Conservation (phyloP, 2,113 vertebrate species). For the Rynchops niger region DNA sequence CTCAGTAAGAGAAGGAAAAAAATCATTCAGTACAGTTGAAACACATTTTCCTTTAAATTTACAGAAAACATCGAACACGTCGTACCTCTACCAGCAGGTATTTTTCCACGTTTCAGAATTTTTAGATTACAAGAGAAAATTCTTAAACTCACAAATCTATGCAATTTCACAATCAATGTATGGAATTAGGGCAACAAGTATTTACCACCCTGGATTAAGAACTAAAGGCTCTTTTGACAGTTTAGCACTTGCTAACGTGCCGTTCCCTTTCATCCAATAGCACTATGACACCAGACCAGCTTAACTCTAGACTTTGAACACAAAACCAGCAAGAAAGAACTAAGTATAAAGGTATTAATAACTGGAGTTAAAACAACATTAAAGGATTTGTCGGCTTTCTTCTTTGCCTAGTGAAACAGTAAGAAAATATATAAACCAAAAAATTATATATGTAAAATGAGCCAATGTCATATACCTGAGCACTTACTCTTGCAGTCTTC, state of each 20-base stretch:
- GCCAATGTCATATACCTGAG: background rate
- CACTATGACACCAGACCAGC: background rate
- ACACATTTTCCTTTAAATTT: background rate
- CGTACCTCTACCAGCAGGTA: background rate
- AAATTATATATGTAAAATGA: background rate
- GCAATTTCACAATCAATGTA: background rate
- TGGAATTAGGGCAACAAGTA: background rate
- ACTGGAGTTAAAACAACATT: background rate
- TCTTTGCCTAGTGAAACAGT: background rate
- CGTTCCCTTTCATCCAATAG: background rate
- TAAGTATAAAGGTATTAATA: background rate
- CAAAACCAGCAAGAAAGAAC: background rate
- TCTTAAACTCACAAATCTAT: background rate
- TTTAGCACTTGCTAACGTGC: background rate
- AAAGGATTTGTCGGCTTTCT: background rate
- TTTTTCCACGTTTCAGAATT: background rate
- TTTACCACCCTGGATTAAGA: background rate
- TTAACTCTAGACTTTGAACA: background rate
- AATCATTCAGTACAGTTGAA: background rate
- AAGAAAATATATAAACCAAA: background rate
- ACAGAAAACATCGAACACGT: accelerated
- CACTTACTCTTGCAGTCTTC: background rate
- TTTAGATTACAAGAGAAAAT: background rate
- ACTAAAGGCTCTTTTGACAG: background rate
- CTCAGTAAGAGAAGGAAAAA: background rate